Evolutionary conservation across 1,140 invertebrate species (phyloP).

Genomic region (Pogonomyrmex barbatus): DNA sequence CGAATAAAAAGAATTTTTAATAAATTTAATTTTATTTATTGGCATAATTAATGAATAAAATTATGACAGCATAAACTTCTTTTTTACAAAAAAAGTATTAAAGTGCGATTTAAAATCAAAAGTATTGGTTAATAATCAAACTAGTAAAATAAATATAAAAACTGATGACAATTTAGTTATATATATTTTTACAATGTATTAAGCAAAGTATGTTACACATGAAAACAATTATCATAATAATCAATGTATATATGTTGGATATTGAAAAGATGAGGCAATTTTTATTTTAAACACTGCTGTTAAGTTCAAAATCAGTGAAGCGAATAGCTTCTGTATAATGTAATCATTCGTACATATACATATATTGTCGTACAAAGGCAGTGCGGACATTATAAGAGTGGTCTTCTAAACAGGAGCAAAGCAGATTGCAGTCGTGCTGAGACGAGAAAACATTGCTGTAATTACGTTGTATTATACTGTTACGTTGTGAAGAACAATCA

Average conservation of each 20-base stretch:
- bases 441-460: not conserved
- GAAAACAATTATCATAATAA: not conserved
- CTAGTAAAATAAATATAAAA: not conserved
- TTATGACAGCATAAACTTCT: not conserved
- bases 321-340: not conserved
- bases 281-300: not conserved
- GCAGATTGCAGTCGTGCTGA: not conserved
- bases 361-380: not conserved
- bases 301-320: not conserved
- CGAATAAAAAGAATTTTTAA: not conserved
- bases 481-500: not conserved
- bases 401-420: not conserved
- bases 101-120: not conserved
- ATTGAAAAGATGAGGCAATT: not conserved
- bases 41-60: not conserved
- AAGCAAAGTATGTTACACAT: not conserved
- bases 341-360: not conserved
- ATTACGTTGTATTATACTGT: not conserved
- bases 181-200: slow-evolving; percentile 1
- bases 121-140: no score
- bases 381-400: not conserved
- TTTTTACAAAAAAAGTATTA: no score
- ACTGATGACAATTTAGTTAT: not conserved
- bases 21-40: not conserved
- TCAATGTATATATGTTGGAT: not conserved